Evolutionary conservation across 1,140 invertebrate genomes (phyloP), one percentile per base, ranked within the genome.

Genomic region (Bombus ignitus): DNA sequence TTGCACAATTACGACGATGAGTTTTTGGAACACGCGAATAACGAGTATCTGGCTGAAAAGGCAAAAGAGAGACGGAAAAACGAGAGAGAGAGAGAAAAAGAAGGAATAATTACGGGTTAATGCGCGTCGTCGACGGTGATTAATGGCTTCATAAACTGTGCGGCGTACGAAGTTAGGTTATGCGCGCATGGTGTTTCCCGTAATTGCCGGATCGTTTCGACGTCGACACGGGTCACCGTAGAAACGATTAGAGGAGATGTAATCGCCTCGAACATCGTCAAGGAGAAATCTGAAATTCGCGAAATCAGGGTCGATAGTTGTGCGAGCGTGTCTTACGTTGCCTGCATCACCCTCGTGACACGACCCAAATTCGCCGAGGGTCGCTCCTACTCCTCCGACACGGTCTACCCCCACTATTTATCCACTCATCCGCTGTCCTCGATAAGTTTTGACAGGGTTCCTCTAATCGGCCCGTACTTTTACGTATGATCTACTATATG

Each of bases 131-230:
- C 88, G 47, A 59, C 77, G 81, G 83, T 90, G 89, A 90, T 90
- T 90, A 90, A 90, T 87, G 88, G 71, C 75, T 83, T 83, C 86
- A 89, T 88, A 88, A 90, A 86, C 79, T 85, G 86, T 25, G 62
- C 71, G 47, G 44, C 32, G 73, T 68, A 87, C 84, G 37, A 81
- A 80, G 79, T 83, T 66, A 59, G 47, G 62, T 85, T 83, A 47
- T 47, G 22, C 28, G 65, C 65, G 72, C 80, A 84, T 53, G 77
- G 59, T 73, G 70, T 83, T 90, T 90, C 81, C 88, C 86, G 71
- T 85, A 90, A 90, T 89, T 89, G 81, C 82, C 68, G 59, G 87
- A 83, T 87, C 81, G 73, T 84, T 83, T 15, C 57, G 47, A 47
- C 59, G 74, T 84, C 68, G 85, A 84, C 81, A 83, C 71, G 79